These are phyloP conservation scores for Ornithorhynchus anatinus DNA, from an alignment of 2,113 vertebrate genomes.

Conservation along the genomic window DNA sequence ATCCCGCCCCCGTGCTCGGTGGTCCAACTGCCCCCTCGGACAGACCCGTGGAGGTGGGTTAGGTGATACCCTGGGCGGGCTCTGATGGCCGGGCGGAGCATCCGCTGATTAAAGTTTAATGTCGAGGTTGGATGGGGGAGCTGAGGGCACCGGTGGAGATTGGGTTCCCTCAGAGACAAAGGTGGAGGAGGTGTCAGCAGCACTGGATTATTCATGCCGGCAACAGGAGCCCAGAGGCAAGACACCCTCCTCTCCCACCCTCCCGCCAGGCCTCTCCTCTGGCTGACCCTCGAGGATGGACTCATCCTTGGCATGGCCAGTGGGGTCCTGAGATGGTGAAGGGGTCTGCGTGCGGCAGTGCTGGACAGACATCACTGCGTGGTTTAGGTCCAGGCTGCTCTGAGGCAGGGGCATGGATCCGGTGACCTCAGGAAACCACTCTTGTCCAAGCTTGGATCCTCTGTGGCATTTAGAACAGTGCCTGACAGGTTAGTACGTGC, in stretches of 20 bases:
- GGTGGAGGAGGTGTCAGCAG: background rate
- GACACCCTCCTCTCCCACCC: background rate
- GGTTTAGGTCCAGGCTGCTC: background rate
- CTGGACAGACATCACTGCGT: background rate
- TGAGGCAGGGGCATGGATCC: too few relatives aligned
- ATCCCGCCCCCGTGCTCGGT: background rate
- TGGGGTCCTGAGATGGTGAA: too few relatives aligned
- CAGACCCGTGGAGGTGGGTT: background rate
- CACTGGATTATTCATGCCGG: too few relatives aligned
- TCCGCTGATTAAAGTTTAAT: conserved; percentile 52
- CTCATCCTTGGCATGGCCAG: too few relatives aligned
- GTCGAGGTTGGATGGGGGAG: background rate
- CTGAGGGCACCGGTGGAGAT: background rate
- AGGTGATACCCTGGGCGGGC: background rate
- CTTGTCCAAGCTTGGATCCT: too few relatives aligned
- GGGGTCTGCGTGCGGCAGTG: background rate
- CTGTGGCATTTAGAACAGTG: too few relatives aligned
- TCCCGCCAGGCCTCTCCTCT: background rate
- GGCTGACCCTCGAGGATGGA: background rate
- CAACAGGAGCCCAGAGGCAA: background rate
- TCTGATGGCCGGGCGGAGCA: background rate
- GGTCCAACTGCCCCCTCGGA: background rate
- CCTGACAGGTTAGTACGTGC: too few relatives aligned
- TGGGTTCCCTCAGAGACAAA: background rate
- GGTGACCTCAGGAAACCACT: too few relatives aligned